Conservation (phyloP, 2,888 invertebrate genomes). For the Iphiclides podalirius region DNA sequence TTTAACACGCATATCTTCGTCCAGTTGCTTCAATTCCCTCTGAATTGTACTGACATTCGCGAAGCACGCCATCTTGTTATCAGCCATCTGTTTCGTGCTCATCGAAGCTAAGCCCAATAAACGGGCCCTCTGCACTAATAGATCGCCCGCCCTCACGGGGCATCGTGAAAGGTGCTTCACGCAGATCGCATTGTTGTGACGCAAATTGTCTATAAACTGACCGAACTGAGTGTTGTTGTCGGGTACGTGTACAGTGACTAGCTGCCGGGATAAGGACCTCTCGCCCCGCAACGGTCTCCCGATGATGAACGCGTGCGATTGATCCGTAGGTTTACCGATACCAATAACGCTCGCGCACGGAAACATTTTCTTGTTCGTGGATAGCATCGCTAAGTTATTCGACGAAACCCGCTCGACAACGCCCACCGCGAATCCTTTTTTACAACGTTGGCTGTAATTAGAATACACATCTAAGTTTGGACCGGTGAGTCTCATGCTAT, state of each 20-base stretch:
- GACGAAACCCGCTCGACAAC: conserved; percentile 43
- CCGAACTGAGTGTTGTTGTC: conserved; percentile 23
- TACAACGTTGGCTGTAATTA: conserved; percentile 58
- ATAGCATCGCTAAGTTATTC: conserved; percentile 52
- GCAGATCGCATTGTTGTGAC: conserved; percentile 46
- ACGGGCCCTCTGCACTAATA: conserved; percentile 49
- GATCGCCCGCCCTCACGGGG: conserved; percentile 58
- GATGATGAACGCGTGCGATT: conserved; percentile 41
- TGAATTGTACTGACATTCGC: conserved; percentile 44
- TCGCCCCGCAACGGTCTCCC: conserved; percentile 50
- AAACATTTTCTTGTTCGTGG: conserved; percentile 47
- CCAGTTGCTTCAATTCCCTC: conserved; percentile 41
- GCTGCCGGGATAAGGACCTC: conserved; percentile 51
- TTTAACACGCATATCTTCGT: conserved; percentile 28
- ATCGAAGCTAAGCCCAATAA: conserved; percentile 56
- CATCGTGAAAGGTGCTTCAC: conserved; percentile 50
- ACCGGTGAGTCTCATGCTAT: too few relatives aligned
- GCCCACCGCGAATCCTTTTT: conserved; percentile 58
- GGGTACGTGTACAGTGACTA: conserved; percentile 37
- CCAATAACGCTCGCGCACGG: conserved; percentile 45
- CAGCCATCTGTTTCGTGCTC: conserved; percentile 42
- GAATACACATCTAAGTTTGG: too few relatives aligned
- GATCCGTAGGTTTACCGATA: conserved; percentile 41
- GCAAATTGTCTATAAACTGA: conserved; percentile 31
- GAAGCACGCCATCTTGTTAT: conserved; percentile 52